Conservation (phyloP, 1,140 invertebrate species). For the Rhynchophorus ferrugineus region DNA sequence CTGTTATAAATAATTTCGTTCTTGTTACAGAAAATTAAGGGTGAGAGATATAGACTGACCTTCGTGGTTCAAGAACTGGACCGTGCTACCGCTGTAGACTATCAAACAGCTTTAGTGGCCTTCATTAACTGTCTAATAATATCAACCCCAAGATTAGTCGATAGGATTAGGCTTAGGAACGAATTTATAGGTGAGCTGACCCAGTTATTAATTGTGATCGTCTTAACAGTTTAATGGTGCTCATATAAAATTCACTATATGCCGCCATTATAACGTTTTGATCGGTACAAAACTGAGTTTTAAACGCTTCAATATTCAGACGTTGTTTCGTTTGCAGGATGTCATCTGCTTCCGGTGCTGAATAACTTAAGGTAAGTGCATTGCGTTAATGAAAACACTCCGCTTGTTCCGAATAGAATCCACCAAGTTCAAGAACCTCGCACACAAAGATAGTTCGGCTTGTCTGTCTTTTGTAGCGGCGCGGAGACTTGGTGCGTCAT, state of each 20-base stretch:
- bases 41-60: conserved; percentile 77
- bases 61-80: conserved; percentile 82
- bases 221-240: too few relatives aligned
- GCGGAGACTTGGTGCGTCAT: too few relatives aligned
- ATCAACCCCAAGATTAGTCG: conserved; percentile 76
- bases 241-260: too few relatives aligned
- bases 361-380: conserved; percentile 68
- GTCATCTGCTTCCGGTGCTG: conserved; percentile 71
- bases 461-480: too few relatives aligned
- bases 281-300: too few relatives aligned
- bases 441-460: too few relatives aligned
- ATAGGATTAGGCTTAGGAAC: conserved; percentile 80
- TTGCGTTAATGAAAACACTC: background rate
- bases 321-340: conserved; percentile 48
- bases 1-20: too few relatives aligned
- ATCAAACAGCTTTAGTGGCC: conserved; percentile 82
- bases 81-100: conserved; percentile 69
- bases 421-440: background rate
- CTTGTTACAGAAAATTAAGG: conserved; percentile 62
- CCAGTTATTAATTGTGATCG: background rate
- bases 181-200: conserved; percentile 80
- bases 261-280: too few relatives aligned
- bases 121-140: conserved; percentile 95
- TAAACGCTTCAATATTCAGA: conserved; percentile 22
- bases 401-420: background rate